Conservation (phyloP, 2,888 invertebrate species). For the Scelioninae gen. 1 region DNA sequence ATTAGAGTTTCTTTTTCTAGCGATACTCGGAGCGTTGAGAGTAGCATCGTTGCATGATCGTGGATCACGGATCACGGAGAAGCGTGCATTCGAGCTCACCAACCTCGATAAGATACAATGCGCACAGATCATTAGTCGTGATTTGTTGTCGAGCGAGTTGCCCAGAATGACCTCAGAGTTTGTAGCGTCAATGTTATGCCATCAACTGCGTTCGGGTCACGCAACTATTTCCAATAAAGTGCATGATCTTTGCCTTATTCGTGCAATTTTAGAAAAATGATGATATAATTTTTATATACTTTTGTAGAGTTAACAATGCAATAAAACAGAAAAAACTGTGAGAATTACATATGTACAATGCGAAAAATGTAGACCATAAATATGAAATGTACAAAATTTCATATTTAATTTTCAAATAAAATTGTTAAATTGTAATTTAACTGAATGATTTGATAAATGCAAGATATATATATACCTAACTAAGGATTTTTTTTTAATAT, state of each 20-base stretch:
- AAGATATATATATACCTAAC: too few relatives aligned
- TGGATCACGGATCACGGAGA: slow-evolving; percentile 71
- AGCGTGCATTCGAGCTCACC: slow-evolving; percentile 64
- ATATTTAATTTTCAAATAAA: too few relatives aligned
- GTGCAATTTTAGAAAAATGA: too few relatives aligned
- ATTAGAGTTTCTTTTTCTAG: slow-evolving; percentile 60
- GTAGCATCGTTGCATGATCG: slow-evolving; percentile 66
- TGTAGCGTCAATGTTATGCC: slow-evolving; percentile 68
- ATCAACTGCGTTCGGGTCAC: slow-evolving; percentile 65
- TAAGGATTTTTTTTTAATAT: too few relatives aligned
- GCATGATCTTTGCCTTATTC: slow-evolving; percentile 48
- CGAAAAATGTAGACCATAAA: too few relatives aligned
- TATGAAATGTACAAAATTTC: too few relatives aligned
- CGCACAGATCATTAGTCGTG: slow-evolving; percentile 84
- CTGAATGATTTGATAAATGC: too few relatives aligned
- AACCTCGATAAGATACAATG: slow-evolving; percentile 79
- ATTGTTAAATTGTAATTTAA: too few relatives aligned
- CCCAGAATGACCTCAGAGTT: slow-evolving; percentile 83
- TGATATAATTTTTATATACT: too few relatives aligned
- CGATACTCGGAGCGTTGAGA: slow-evolving; percentile 54
- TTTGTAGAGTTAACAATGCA: too few relatives aligned
- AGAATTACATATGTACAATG: too few relatives aligned
- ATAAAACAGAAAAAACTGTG: too few relatives aligned
- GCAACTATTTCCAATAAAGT: slow-evolving; percentile 60
- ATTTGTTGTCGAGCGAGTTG: slow-evolving; percentile 84